phyloP scores from a whole-genome alignment of 2,113 vertebrate genomes.

The Cebidichthys violaceus region DNA sequence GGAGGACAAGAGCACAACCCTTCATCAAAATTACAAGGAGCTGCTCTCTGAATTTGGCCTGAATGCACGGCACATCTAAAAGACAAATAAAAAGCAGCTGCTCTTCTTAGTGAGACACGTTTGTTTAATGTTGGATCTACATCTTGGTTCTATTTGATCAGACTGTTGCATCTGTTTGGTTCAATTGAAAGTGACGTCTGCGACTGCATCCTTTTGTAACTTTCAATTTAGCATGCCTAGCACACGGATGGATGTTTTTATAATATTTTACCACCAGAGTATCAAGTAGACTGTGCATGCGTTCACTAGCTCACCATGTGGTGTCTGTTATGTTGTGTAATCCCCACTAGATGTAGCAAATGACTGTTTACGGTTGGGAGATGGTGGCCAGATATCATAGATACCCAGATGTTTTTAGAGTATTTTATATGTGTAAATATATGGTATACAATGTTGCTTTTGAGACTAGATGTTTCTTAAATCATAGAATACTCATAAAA shows the following conservation, averaged over 20 bases:
- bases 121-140: conserved; percentile 17
- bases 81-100: conserved; percentile 4
- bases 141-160: neutral
- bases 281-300: neutral
- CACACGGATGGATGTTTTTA: neutral
- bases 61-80: conserved; percentile 74
- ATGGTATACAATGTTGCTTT: neutral
- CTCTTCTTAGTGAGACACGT: conserved; percentile 4
- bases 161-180: neutral
- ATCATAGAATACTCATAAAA: neutral
- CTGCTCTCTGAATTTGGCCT: conserved; percentile 81
- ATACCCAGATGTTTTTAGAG: neutral
- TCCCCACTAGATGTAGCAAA: conserved; percentile 78
- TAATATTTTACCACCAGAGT: conserved; percentile 29
- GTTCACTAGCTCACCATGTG: neutral
- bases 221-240: neutral
- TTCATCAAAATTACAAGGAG: conserved; percentile 74
- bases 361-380: conserved; percentile 27
- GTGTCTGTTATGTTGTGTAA: conserved; percentile 61
- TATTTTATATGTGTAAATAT: conserved; percentile 1
- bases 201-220: conserved; percentile 10
- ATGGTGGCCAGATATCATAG: neutral
- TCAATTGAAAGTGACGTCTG: neutral
- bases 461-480: neutral
- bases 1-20: conserved; percentile 57